These are phyloP conservation scores for Erpetoichthys calabaricus DNA, from an alignment of 2,797 vertebrate species.

Conservation along the genomic window DNA sequence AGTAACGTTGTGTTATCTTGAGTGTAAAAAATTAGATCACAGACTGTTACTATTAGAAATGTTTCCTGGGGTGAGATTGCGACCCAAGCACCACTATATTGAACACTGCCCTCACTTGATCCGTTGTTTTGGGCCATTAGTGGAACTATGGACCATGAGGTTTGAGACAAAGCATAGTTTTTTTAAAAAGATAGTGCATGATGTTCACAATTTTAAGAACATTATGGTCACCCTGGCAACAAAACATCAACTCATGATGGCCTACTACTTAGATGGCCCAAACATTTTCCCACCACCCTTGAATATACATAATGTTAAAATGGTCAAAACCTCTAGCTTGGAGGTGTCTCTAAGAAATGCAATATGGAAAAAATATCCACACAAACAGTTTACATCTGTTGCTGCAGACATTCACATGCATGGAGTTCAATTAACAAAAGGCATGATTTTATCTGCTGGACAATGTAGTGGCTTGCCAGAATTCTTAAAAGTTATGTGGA, in stretches of 20 bases:
- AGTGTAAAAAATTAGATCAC: constrained; percentile 11
- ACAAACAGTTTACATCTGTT: too few relatives aligned
- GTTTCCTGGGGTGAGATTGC: too few relatives aligned
- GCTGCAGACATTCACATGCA: constrained; percentile 6
- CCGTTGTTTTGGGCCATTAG: constrained; percentile 14
- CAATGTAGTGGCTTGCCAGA: constrained; percentile 13
- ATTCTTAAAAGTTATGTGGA: neutral
- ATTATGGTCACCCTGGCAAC: too few relatives aligned
- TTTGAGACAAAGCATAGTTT: constrained; percentile 11
- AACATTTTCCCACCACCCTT: constrained; percentile 11
- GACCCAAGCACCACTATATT: too few relatives aligned
- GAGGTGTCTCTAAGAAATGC: too few relatives aligned
- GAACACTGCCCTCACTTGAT: too few relatives aligned
- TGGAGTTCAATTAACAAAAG: constrained; percentile 14
- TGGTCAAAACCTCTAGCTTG: neutral
- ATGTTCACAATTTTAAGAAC: too few relatives aligned
- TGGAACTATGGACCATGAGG: constrained; percentile 12
- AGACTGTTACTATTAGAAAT: too few relatives aligned
- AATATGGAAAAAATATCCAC: too few relatives aligned
- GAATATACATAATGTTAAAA: constrained; percentile 13
- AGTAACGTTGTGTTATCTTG: constrained; percentile 3
- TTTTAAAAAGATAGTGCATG: constrained; percentile 8
- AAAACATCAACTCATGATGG: too few relatives aligned
- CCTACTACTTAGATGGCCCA: constrained; percentile 8
- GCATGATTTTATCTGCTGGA: constrained; percentile 14